These are phyloP conservation scores for Eristalis pertinax DNA, from an alignment of 2,888 invertebrate species.

Conservation along the genomic window DNA sequence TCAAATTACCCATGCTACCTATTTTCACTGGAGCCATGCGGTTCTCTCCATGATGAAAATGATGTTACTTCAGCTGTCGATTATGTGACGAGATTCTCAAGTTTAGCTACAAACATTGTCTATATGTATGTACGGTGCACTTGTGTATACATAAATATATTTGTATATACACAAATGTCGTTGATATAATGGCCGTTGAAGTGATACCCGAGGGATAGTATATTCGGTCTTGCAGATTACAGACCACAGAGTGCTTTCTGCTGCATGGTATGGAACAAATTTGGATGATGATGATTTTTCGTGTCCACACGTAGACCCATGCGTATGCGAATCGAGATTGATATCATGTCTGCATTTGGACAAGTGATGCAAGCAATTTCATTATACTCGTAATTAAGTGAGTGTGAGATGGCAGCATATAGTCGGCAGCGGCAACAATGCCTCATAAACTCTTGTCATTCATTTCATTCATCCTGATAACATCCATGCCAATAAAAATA, in stretches of 20 bases:
- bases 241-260: neutral
- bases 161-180: neutral
- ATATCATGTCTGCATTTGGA: slow-evolving; percentile 52
- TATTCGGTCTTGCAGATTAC: neutral
- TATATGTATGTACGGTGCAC: neutral
- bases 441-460: slow-evolving; percentile 16
- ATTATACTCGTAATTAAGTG: slow-evolving; percentile 45
- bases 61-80: slow-evolving; percentile 13
- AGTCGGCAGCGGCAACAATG: neutral
- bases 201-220: neutral
- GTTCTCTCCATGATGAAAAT: neutral
- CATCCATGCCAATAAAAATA: neutral
- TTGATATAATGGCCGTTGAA: neutral
- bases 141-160: too few relatives aligned
- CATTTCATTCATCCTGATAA: slow-evolving; percentile 6
- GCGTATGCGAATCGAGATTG: slow-evolving; percentile 57
- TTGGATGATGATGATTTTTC: slow-evolving; percentile 61
- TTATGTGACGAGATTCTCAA: slow-evolving; percentile 1
- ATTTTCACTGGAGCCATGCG: neutral
- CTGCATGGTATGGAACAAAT: neutral
- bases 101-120: neutral
- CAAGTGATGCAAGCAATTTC: slow-evolving; percentile 53
- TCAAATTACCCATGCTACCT: slow-evolving; percentile 54
- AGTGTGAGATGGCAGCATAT: neutral
- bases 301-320: slow-evolving; percentile 57